A percentile compares a stretch with the other conserved stretches of the same genome.
These are phyloP conservation scores for Pollenia labialis DNA, from an alignment of 2,888 invertebrate genomes.

Conservation along the genomic window DNA sequence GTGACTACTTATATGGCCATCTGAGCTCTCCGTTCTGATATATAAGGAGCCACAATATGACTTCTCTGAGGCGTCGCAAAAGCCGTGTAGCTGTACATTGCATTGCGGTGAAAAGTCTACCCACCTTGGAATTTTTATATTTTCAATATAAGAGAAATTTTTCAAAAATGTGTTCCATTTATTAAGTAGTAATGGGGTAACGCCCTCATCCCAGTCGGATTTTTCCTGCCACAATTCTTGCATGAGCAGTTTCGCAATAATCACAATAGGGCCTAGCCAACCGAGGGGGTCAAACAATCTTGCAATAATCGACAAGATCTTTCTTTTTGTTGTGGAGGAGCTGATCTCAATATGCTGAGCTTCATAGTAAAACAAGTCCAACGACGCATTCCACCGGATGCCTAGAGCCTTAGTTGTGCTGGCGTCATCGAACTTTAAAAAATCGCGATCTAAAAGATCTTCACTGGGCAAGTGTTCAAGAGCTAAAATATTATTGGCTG, in stretches of 20 bases:
- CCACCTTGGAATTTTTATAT: constrained; percentile 15
- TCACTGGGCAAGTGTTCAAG: background rate
- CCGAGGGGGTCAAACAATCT: too few relatives aligned
- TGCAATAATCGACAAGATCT: too few relatives aligned
- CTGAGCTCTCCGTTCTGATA: background rate
- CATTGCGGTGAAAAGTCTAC: constrained; percentile 1
- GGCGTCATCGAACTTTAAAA: background rate
- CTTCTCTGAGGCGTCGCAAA: background rate
- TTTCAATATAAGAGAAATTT: background rate
- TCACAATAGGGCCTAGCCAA: too few relatives aligned
- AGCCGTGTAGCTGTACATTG: background rate
- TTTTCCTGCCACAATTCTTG: too few relatives aligned
- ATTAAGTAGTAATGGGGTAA: too few relatives aligned
- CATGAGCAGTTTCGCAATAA: too few relatives aligned
- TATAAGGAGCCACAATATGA: background rate
- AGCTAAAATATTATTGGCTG: too few relatives aligned
- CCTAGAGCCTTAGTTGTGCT: background rate
- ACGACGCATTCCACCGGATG: background rate
- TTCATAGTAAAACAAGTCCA: background rate
- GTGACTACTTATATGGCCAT: background rate
- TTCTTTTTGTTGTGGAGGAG: too few relatives aligned
- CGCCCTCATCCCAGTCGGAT: too few relatives aligned
- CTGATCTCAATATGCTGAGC: too few relatives aligned
- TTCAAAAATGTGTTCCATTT: constrained; percentile 1
- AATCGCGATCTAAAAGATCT: background rate